Evolutionary conservation across 2,888 invertebrate species (phyloP).

Genomic region (Seladonia tumulorum): DNA sequence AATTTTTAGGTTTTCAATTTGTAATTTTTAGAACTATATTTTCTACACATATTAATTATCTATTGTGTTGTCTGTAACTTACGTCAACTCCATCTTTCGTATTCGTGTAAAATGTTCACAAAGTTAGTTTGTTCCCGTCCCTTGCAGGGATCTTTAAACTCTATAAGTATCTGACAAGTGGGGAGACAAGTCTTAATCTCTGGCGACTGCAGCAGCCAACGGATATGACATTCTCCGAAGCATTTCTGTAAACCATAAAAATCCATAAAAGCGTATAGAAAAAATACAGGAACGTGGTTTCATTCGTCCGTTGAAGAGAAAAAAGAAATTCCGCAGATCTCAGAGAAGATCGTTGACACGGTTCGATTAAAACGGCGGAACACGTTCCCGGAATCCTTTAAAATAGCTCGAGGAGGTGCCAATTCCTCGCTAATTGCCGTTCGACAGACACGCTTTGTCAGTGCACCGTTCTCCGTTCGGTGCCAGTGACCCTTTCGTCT

Average conservation of each 20-base stretch:
- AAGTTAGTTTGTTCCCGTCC: too few relatives aligned
- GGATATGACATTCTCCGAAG: background rate
- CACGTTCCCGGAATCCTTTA: slow-evolving; percentile 57
- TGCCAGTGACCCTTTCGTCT: slow-evolving; percentile 36
- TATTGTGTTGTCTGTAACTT: too few relatives aligned
- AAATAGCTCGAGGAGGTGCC: slow-evolving; percentile 59
- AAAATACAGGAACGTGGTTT: background rate
- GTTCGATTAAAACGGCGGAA: slow-evolving; percentile 38
- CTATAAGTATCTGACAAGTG: too few relatives aligned
- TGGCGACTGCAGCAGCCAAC: too few relatives aligned
- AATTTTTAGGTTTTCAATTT: too few relatives aligned
- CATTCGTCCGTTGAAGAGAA: background rate
- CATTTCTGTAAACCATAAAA: background rate
- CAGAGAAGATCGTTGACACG: slow-evolving; percentile 43
- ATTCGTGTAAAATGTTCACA: too few relatives aligned
- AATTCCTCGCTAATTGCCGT: slow-evolving; percentile 61
- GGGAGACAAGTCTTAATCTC: too few relatives aligned
- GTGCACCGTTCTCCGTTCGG: slow-evolving; percentile 27
- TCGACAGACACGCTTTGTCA: slow-evolving; percentile 60
- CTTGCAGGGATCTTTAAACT: too few relatives aligned
- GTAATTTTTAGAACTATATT: too few relatives aligned
- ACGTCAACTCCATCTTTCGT: too few relatives aligned
- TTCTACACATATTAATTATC: too few relatives aligned
- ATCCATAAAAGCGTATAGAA: background rate
- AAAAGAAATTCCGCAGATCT: background rate